Base-by-base conservation (phyloP, 2,113 vertebrate species). In the Grammomys surdaster region DNA sequence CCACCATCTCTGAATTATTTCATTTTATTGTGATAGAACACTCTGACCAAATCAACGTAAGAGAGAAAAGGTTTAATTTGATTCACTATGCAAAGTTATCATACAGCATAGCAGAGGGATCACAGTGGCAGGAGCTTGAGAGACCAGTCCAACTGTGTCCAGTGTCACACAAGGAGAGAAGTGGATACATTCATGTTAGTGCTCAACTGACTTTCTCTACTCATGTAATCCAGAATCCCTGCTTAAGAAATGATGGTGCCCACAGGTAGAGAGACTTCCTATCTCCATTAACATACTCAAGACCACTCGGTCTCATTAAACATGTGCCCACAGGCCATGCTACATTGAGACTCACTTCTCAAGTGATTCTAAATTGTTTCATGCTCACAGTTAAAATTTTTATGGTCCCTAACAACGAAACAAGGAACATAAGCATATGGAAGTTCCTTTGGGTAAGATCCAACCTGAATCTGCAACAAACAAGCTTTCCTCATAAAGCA, bases 391-490 rank as follows among this genome's bases (percentile, higher is more conserved):
- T 70, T 51, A 69, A 87, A 51, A 51, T 19, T 6, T 13, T 87
- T 20, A 5, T 17, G 22, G 70, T 60, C 19, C 76, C 33, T 84
- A 60, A 89, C 12, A 51, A 51, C 58, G 43, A 36, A 82, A 60
- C 75, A 70, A 56, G n/a, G 11, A 12, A 40, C n/a, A n/a, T 11
- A 78, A 95, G 67, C 10, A 67, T 5, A 4, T 73, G 20, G 73
- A 91, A 72, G 90, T 85, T 40, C 10, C 76, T 75, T 67, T 31
- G 65, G 33, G 48, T 90, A 94, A 82, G 60, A 84, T 17, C 1
- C n/a, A n/a, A 72, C 33, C 51, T 24, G 81, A 36, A 85, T 85
- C n/a, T 56, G 78, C 86, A 84, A 89, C 13, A 92, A 96, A 28
- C 8, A 89, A 88, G 5, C 56, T 10, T 48, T 86, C 90, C 82